Evolutionary conservation across 2,797 vertebrate genomes (phyloP).

Genomic region (Oreochromis mossambicus): DNA sequence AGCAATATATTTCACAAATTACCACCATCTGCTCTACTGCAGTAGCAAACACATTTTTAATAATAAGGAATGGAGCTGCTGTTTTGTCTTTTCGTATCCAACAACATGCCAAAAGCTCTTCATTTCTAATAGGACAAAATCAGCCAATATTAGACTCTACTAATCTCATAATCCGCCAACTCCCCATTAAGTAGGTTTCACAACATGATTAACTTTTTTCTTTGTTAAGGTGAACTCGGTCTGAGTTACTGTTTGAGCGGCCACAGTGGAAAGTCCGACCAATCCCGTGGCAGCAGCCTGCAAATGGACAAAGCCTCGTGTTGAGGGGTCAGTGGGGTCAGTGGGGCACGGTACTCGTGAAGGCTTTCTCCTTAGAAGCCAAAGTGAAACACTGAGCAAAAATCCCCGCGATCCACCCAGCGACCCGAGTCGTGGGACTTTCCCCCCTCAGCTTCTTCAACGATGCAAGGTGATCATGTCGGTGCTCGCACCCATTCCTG

Average conservation of each 20-base stretch:
- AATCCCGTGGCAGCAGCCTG: neutral
- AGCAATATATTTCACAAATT: neutral
- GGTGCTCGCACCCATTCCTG: conserved; percentile 43
- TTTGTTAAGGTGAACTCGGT: neutral
- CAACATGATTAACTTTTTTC: neutral
- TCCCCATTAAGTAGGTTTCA: neutral
- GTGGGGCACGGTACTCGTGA: neutral
- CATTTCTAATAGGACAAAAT: neutral
- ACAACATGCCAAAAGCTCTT: neutral
- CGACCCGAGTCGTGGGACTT: conserved; percentile 15
- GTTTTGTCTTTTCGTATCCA: neutral
- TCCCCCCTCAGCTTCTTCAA: conserved; percentile 23
- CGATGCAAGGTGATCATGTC: conserved; percentile 24
- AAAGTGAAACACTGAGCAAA: neutral
- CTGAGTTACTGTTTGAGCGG: neutral
- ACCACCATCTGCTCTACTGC: neutral
- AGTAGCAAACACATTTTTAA: neutral
- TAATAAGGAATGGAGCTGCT: neutral
- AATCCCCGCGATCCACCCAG: neutral
- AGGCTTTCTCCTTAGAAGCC: neutral
- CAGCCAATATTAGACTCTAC: neutral
- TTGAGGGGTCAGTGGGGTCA: neutral
- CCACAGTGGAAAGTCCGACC: neutral
- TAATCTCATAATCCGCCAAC: neutral
- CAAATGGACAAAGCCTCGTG: neutral